Conservation (phyloP, 2,888 invertebrate species). For the Metallyticus violacea region DNA sequence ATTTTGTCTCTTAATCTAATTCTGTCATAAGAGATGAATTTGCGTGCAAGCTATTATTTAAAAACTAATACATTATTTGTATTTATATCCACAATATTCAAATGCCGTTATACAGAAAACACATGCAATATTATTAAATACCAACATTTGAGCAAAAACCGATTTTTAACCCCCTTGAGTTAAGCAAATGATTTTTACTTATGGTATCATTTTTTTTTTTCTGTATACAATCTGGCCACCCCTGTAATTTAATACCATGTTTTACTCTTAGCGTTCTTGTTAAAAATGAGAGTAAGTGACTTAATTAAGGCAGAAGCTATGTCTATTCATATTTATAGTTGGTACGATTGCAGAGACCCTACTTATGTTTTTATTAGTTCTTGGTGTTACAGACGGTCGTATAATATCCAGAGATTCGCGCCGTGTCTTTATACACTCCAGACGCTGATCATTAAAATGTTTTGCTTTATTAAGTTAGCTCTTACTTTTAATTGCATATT, state of each 20-base stretch:
- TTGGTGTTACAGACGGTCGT: neutral
- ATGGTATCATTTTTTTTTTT: no score
- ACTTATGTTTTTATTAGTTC: neutral
- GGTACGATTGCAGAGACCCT: neutral
- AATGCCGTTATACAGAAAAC: no score
- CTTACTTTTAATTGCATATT: neutral
- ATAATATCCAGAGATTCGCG: neutral
- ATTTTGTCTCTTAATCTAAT: no score
- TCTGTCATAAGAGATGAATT: no score
- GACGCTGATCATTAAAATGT: neutral
- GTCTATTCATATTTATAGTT: neutral
- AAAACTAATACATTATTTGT: no score
- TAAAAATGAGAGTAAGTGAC: neutral
- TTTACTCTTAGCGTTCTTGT: neutral
- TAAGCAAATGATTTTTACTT: no score
- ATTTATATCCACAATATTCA: no score
- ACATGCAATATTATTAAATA: no score
- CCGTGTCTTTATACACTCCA: neutral
- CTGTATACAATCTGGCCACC: no score
- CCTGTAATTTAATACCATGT: neutral
- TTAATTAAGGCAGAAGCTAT: neutral
- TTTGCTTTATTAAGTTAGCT: neutral
- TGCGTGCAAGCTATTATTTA: no score
- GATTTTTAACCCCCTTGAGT: no score
- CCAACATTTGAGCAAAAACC: no score